phyloP scores from a whole-genome alignment of 2,113 vertebrate genomes.

The Xyliphius kryptos region DNA sequence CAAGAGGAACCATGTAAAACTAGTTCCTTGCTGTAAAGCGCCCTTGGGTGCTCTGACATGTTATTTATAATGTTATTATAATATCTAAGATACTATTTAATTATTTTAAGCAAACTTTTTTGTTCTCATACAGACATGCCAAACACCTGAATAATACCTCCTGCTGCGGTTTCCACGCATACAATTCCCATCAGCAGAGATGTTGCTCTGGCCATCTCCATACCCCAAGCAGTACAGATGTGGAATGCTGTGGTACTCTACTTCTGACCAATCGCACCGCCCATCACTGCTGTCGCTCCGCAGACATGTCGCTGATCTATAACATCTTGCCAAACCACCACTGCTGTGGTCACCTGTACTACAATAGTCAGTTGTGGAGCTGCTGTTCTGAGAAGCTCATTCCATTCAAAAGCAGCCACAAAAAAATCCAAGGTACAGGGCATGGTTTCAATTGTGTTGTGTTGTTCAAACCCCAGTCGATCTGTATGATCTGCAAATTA shows the following conservation, averaged over 20 bases:
- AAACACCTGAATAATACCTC: neutral
- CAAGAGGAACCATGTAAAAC: too few species aligned
- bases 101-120: neutral
- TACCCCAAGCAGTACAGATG: neutral
- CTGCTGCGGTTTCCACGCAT: conserved; percentile 22
- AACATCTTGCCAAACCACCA: neutral
- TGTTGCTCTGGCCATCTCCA: conserved; percentile 28
- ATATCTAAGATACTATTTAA: too few species aligned
- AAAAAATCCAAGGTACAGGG: neutral
- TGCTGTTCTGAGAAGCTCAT: conserved; percentile 27
- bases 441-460: neutral
- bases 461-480: too few species aligned
- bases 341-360: conserved; percentile 32
- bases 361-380: conserved; percentile 18
- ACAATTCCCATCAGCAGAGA: neutral
- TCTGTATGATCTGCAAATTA: too few species aligned
- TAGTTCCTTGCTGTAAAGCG: too few species aligned
- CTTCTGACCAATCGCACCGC: neutral
- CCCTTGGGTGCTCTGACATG: too few species aligned
- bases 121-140: neutral
- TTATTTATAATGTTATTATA: too few species aligned
- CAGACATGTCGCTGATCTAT: neutral
- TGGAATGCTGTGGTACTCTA: conserved; percentile 21
- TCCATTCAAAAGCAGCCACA: neutral
- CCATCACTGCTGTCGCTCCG: conserved; percentile 25